phyloP scores from a whole-genome alignment of 2,888 invertebrate species.

The Drosophila austrosaltans region DNA sequence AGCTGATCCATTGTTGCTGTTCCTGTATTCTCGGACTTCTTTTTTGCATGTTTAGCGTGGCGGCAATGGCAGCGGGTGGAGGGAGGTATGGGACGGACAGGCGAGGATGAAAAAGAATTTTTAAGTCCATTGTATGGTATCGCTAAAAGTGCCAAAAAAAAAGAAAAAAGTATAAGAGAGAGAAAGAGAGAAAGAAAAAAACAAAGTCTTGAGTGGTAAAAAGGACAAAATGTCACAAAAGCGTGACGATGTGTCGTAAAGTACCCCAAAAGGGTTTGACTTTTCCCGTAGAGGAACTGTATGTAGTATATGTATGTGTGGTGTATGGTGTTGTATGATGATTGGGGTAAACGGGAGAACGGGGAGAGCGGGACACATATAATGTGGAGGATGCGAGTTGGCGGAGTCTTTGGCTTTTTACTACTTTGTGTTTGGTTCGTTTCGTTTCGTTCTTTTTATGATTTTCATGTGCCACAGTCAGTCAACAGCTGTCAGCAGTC shows the following conservation, averaged over 20 bases:
- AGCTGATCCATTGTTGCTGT: constrained; percentile 42
- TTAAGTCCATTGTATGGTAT: constrained; percentile 69
- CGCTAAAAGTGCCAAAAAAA: constrained; percentile 55
- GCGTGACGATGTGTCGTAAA: constrained; percentile 82
- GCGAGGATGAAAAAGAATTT: constrained; percentile 66
- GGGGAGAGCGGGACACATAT: neutral
- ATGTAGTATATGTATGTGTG: constrained; percentile 15
- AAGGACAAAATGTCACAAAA: constrained; percentile 80
- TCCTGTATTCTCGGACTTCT: constrained; percentile 49
- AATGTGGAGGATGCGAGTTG: neutral
- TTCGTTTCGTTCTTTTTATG: constrained; percentile 46
- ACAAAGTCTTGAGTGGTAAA: constrained; percentile 59
- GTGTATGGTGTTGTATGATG: neutral
- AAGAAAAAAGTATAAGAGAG: constrained; percentile 11
- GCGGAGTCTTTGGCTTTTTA: constrained; percentile 41
- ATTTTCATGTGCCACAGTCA: constrained; percentile 59
- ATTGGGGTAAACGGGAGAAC: neutral
- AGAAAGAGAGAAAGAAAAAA: neutral
- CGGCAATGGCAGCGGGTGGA: constrained; percentile 2
- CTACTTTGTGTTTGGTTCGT: constrained; percentile 51
- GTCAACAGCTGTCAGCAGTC: constrained; percentile 63
- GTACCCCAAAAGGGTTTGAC: constrained; percentile 54
- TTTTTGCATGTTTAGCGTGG: constrained; percentile 46
- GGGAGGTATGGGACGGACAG: neutral
- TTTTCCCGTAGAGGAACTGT: constrained; percentile 20